Percentiles rank a stretch among this genome's conserved stretches.
These are phyloP conservation scores for Bombus huntii DNA, from an alignment of 1,140 invertebrate species.

Conservation along the genomic window DNA sequence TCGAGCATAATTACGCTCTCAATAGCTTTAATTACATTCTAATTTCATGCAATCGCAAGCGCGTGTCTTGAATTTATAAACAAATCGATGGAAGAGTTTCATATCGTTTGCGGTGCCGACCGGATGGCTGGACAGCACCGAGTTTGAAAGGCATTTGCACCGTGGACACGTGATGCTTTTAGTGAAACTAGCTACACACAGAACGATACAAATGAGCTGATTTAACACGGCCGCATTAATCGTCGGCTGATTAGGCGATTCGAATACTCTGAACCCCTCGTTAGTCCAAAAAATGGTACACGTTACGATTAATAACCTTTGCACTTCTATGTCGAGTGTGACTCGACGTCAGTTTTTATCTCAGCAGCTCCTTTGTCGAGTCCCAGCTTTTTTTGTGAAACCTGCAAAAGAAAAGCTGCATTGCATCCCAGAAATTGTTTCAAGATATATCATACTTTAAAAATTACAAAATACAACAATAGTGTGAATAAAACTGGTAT, in stretches of 20 bases:
- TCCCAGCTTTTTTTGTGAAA: too few relatives aligned
- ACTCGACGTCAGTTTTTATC: too few relatives aligned
- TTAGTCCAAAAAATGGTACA: neutral
- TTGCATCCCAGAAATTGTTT: too few relatives aligned
- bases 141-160: conserved; percentile 7
- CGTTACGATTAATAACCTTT: too few relatives aligned
- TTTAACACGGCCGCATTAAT: conserved; percentile 8
- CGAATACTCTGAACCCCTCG: neutral
- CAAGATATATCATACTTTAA: too few relatives aligned
- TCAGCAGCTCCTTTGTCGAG: too few relatives aligned
- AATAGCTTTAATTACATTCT: neutral
- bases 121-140: neutral
- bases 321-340: too few relatives aligned
- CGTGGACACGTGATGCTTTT: neutral
- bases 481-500: too few relatives aligned
- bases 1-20: neutral
- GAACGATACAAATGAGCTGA: conserved; percentile 5
- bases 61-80: neutral
- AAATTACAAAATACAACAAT: too few relatives aligned
- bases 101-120: neutral
- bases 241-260: neutral
- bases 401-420: too few relatives aligned
- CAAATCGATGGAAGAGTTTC: neutral
- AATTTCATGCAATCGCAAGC: neutral
- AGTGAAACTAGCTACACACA: neutral